Base-by-base conservation (phyloP, 2,113 vertebrate species). In the Arizona elegans region DNA sequence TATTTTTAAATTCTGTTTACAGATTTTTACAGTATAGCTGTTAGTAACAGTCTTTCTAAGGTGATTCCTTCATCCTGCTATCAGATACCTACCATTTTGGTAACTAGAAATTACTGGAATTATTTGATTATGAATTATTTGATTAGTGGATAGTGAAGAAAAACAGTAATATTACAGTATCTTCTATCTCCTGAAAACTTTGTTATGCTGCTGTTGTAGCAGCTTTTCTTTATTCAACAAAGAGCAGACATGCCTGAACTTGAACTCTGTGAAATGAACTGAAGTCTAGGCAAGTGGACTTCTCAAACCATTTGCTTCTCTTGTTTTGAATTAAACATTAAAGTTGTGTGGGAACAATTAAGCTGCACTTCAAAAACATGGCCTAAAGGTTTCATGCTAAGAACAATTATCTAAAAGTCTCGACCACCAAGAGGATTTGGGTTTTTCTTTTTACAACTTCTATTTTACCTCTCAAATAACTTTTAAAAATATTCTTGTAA, bases 401-500 rank as follows among this genome's bases (percentile, higher is more conserved):
- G 88, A 89, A 94, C 93, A 94, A 91, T 94, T 10, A 95, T 94
- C 95, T 96, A 96, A 95, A 95, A 95, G 93, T 93, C 0, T 0
- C 91, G 92, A 96, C 96, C 95, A 97, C 96, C 95, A 95, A 94
- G 95, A 91, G 92, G 94, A 19, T 43, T 81, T 90, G 94, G 90
- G 91, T 85, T 95, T 93, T 95, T n/a, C 33, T 62, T 81, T 43
- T 92, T 94, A 90, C 94, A 95, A 93, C 94, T 97, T 96, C 93
- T 93, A 96, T 96, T 97, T 96, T 95, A 97, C 95, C 94, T 93
- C 96, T 95, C 86, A 95, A 94, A 96, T 95, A 97, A 89, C 43
- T 96, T 94, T 96, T 94, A 94, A 86, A 97, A 97, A 97, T 94
- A 95, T 91, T 93, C 93, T 96, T 97, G 94, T 94, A 97, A 97